These are phyloP conservation scores for Synergus laeviventris DNA, from an alignment of 2,888 invertebrate species.

Conservation along the genomic window DNA sequence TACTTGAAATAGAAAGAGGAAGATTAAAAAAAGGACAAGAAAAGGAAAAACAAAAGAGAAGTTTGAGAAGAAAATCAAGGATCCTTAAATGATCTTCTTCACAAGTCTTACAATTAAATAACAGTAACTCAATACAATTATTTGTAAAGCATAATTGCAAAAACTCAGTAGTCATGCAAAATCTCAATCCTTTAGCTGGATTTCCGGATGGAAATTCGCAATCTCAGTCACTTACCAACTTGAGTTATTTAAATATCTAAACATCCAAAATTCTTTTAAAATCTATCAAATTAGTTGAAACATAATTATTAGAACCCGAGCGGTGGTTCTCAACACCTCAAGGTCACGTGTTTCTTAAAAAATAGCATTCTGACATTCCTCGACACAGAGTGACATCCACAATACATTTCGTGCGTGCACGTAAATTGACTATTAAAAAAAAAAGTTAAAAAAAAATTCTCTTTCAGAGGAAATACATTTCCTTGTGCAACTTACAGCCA, in stretches of 20 bases:
- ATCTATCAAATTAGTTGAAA: not conserved
- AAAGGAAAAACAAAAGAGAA: not conserved
- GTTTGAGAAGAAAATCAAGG: not conserved
- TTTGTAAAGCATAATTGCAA: not conserved
- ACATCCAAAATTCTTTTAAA: not conserved
- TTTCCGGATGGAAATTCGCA: not conserved
- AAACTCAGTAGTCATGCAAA: not conserved
- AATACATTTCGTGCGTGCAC: not conserved
- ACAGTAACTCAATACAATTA: not conserved
- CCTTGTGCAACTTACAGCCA: slow-evolving; percentile 43
- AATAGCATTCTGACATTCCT: not conserved
- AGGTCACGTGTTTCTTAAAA: not conserved
- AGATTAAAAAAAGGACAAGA: slow-evolving; percentile 34
- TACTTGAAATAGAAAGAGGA: slow-evolving; percentile 30
- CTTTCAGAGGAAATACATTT: slow-evolving; percentile 19
- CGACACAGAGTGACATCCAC: not conserved
- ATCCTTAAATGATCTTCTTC: not conserved
- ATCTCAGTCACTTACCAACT: not conserved
- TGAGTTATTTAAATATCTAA: not conserved
- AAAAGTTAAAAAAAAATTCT: not conserved
- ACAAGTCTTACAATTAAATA: not conserved
- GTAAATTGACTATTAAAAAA: not conserved
- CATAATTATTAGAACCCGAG: not conserved
- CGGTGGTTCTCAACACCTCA: not conserved
- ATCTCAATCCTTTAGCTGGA: not conserved